Evolutionary conservation across 2,113 vertebrate species (phyloP), one percentile per base, ranked within the genome.

Genomic region (Calidris pugnax): DNA sequence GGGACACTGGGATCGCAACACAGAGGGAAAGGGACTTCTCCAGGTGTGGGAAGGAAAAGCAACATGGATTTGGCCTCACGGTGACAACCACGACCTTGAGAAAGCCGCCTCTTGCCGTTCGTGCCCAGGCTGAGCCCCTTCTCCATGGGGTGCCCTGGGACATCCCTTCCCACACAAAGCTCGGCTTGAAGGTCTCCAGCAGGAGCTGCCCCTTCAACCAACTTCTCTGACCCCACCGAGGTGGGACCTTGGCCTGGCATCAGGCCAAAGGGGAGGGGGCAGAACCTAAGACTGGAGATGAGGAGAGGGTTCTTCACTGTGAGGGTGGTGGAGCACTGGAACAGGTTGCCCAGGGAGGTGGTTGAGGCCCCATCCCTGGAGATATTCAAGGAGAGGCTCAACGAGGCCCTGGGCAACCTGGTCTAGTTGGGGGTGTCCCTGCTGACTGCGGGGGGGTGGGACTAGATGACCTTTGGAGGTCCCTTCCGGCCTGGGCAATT

Each of bases 141-240:
- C 57, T 17, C 56, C 71, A 53, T 23, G 45, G 57, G 68, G 30
- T 1, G 1, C 57, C 51, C 28, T 16, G 18, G 43, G 47, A 67
- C 10, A 5, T 5, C 20, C 17, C 41, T 26, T 48, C n/a, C 41
- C 14, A 10, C 8, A 21, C 41, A 56, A 53, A 28, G 51, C 57
- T 51, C 9, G 13, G 35, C 62, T 33, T 47, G 37, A 48, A 66
- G 73, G 37, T 9, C 19, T 64, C 21, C 37, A n/a, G 43, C 10
- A 3, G 0, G 17, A 7, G 19, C 63, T 26, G 28, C 28, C 4
- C 75, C 74, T 68, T 57, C 69, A 72, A 0, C 22, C 41, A n/a
- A 2, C 3, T 33, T 37, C 47, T 7, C 0, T 3, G 4, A 22
- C 23, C 19, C 32, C 60, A 47, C 35, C 9, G 12, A 18, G 27